These are phyloP conservation scores for Coecobrya sp. DNA, from an alignment of 2,888 invertebrate species.

Conservation along the genomic window DNA sequence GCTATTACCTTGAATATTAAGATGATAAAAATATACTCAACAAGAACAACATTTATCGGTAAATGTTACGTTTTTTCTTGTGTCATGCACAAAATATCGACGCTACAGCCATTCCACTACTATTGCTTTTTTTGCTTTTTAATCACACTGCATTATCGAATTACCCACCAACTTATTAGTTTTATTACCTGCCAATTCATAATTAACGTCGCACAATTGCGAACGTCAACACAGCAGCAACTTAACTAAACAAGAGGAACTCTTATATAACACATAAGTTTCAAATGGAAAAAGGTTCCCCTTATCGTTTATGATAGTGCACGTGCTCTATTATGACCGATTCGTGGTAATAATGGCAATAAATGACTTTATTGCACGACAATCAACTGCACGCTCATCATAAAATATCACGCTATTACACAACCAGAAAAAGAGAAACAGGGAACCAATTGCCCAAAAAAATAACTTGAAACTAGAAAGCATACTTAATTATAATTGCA, in stretches of 20 bases:
- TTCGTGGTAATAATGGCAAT: neutral
- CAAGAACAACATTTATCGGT: neutral
- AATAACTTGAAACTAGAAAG: neutral
- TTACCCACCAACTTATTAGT: conserved; percentile 13
- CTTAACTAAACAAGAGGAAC: neutral
- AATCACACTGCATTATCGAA: neutral
- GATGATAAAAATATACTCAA: neutral
- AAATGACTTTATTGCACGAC: conserved; percentile 51
- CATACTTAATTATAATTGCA: neutral
- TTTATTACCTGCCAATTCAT: conserved; percentile 45
- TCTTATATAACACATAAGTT: neutral
- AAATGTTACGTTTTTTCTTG: neutral
- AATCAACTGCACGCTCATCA: conserved; percentile 56
- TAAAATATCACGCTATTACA: neutral
- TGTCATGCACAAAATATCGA: neutral
- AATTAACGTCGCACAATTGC: neutral
- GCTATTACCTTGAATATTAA: neutral
- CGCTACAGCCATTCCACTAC: neutral
- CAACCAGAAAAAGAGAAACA: neutral
- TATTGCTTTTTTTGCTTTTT: neutral
- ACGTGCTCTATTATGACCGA: neutral
- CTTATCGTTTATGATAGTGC: neutral
- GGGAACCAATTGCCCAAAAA: neutral
- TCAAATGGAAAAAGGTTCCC: neutral
- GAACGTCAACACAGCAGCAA: neutral